Conservation (phyloP, 2,797 vertebrate species). For the Cheirogaleus major region DNA sequence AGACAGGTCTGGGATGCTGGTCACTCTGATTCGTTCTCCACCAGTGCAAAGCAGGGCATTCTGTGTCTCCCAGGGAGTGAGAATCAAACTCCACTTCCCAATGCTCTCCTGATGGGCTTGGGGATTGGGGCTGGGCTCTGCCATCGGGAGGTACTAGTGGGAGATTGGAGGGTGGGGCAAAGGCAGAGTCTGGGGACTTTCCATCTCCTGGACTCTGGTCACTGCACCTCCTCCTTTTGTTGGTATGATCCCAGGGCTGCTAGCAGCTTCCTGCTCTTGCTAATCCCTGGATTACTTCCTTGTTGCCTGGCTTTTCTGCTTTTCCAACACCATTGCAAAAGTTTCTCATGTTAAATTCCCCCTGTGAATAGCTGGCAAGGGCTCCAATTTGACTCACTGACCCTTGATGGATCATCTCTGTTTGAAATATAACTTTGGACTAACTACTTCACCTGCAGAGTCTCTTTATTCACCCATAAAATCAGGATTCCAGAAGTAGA, state of each 20-base stretch:
- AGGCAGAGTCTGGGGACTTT: not conserved
- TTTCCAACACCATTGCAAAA: not conserved
- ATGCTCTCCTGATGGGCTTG: accelerated
- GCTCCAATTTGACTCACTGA: not conserved
- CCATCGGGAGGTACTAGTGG: not conserved
- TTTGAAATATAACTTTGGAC: not conserved
- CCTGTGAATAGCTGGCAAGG: not conserved
- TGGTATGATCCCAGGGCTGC: not conserved
- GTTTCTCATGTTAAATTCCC: not conserved
- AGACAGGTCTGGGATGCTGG: not conserved
- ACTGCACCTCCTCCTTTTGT: not conserved
- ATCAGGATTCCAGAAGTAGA: not conserved
- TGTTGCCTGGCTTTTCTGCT: not conserved
- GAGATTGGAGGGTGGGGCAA: not conserved
- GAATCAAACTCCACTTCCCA: accelerated
- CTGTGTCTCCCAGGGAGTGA: too few species aligned
- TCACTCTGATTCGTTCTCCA: not conserved
- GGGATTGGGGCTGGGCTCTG: not conserved
- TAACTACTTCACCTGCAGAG: not conserved
- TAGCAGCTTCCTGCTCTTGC: not conserved
- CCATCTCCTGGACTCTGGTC: not conserved
- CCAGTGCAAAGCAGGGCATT: accelerated
- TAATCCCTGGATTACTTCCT: not conserved
- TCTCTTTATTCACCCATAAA: not conserved
- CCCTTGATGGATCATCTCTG: not conserved